Conservation (phyloP, 1,140 invertebrate species). For the Drosophila dunni region DNA sequence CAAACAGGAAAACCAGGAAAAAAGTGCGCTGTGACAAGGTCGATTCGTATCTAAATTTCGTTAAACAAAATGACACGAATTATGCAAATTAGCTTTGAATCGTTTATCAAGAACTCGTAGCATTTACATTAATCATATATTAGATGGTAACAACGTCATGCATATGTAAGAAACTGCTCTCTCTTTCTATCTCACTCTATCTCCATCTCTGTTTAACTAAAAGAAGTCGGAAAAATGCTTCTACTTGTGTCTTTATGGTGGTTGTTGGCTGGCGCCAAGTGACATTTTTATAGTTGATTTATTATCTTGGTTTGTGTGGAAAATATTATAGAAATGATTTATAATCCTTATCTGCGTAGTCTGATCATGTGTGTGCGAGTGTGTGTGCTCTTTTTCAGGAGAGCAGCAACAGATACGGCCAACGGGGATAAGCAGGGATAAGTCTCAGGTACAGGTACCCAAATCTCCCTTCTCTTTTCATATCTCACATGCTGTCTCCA, state of each 20-base stretch:
- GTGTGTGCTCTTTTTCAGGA: constrained; percentile 51
- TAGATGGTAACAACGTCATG: constrained; percentile 52
- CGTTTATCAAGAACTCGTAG: constrained; percentile 71
- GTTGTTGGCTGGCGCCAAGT: constrained; percentile 72
- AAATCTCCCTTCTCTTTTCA: constrained; percentile 1
- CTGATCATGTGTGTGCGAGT: constrained; percentile 66
- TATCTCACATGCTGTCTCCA: no score
- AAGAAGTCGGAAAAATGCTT: constrained; percentile 23
- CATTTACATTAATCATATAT: constrained; percentile 76
- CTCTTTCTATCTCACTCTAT: no score
- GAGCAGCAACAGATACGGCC: constrained; percentile 35
- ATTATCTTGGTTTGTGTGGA: constrained; percentile 72
- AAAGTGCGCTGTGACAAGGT: constrained; percentile 31
- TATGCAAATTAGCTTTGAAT: constrained; percentile 70
- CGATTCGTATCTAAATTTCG: constrained; percentile 51
- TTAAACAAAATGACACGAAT: constrained; percentile 52
- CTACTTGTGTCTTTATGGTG: constrained; percentile 39
- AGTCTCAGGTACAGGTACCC: constrained; percentile 16
- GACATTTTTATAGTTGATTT: constrained; percentile 78
- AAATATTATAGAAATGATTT: constrained; percentile 80
- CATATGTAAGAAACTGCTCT: constrained; percentile 69
- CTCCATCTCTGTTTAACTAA: background rate
- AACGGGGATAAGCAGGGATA: constrained; percentile 13
- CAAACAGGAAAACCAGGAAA: constrained; percentile 20
- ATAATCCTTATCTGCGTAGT: constrained; percentile 74